phyloP scores from a whole-genome alignment of 2,888 invertebrate species.

The Apomyelois bistriatella region DNA sequence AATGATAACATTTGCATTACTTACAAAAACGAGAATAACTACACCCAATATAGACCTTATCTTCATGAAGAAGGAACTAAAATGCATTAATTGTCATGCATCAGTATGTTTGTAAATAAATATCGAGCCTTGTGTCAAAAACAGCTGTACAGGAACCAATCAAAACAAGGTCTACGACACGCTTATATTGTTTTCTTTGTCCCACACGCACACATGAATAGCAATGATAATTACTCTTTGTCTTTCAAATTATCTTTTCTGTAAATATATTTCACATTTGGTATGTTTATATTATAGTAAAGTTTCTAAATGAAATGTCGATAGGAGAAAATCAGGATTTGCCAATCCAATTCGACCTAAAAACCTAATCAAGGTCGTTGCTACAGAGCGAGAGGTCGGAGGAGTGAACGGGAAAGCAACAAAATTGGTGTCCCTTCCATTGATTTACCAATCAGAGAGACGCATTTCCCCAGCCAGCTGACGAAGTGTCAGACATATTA shows the following conservation, averaged over 20 bases:
- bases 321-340: slow-evolving; percentile 23
- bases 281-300: neutral
- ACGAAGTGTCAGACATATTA: slow-evolving; percentile 45
- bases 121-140: slow-evolving; percentile 54
- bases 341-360: slow-evolving; percentile 22
- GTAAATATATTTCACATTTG: slow-evolving; percentile 22
- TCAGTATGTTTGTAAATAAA: slow-evolving; percentile 8
- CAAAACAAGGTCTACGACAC: slow-evolving; percentile 36
- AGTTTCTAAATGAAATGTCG: neutral
- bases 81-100: neutral
- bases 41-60: slow-evolving; percentile 7
- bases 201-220: slow-evolving; percentile 41
- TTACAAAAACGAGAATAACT: slow-evolving; percentile 7
- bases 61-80: rapidly evolving
- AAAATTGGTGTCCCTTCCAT: slow-evolving; percentile 58
- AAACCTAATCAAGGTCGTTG: slow-evolving; percentile 57
- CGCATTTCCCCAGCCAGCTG: slow-evolving; percentile 58
- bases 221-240: slow-evolving; percentile 66
- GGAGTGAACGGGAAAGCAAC: slow-evolving; percentile 39
- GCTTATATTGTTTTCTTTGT: slow-evolving; percentile 52
- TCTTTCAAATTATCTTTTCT: slow-evolving; percentile 64
- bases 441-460: slow-evolving; percentile 74
- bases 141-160: slow-evolving; percentile 72
- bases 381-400: slow-evolving; percentile 47
- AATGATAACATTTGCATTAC: slow-evolving; percentile 16